Evolutionary conservation across 92 coral and sea anemone species (phyloP), one percentile per base, ranked within the genome.

Genomic region (Ricordea florida): DNA sequence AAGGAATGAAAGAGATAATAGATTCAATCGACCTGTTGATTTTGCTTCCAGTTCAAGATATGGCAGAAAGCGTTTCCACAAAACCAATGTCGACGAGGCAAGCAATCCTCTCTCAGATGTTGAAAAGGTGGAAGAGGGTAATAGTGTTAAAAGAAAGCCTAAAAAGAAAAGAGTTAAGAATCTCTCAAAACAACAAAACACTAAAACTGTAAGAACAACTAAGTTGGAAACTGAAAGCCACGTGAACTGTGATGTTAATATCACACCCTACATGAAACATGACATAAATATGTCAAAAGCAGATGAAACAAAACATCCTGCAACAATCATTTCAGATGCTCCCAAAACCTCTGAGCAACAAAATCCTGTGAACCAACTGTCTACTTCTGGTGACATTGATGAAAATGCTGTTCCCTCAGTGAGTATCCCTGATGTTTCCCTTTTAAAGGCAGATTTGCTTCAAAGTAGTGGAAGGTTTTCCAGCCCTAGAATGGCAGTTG

Each of bases 1-100:
- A 47, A 6, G 32, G 53, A 6, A 27, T 76, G 9, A 50, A 44
- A 41, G 33, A 38, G 13, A 21, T 76, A 45, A 41, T 31, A 26
- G 82, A 49, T 74, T 74, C 24, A 57, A 73, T 45, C 7, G 36
- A 16, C 80, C 72, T 9, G 50, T 74, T 18, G 33, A 32, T 2
- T 69, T 20, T 33, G 14, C 40, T 17, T 58, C 58, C 20, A 37
- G 64, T 32, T 74, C 72, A 7, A 53, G 66, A 31, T 56, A 40
- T 56, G 79, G 79, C 53, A 29, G 67, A 15, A 72, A 55, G 36
- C 41, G 56, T 2, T 21, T 20, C 24, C 29, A 48, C 26, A 48
- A 48, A 48, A 48, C 31, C 56, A 48, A 48, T 21, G 56, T 48
- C 10, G 29, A 48, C 26, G 56, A 48, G 5, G 56, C 56, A 48